Base-by-base conservation (phyloP, 92 coral and sea anemone genomes). In the Heteractis magnifica region DNA sequence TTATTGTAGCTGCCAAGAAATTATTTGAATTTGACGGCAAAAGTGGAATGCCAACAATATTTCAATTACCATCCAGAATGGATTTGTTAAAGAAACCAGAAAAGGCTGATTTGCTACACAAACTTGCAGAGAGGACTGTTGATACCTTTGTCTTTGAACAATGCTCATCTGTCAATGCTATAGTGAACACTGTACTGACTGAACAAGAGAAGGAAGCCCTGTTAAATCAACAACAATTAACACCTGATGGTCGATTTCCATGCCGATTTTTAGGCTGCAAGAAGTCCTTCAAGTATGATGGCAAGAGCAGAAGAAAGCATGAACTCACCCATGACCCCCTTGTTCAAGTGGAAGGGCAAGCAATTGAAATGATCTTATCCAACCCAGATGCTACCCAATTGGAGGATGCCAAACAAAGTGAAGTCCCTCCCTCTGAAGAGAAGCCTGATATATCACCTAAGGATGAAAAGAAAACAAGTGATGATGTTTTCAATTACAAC, bases 231-330 rank as follows among this genome's bases (percentile, higher is more conserved):
- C 94, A 91, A 58, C 51, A 86, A 49, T 75, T 91, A 6, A 91
- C 90, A 68, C 79, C 86, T 0, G 86, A 82, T 0, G 94, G 92
- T 10, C 74, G 90, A 72, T 91, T 91, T 76, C 94, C 94, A 20
- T 91, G 92, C 70, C 18, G 88, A 41, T 88, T 88, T 76, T 89
- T 83, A 4, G 95, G 93, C 0, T 92, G 95, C 49, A 65, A 64
- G 15, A 81, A 34, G 0, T 80, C 91, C 1, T 92, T 92, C 50
- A 92, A 90, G 58, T 90, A 90, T 59, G 20, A 82, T 83, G 91
- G 95, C 16, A 89, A 81, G 52, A 87, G 87, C 74, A 26, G 91
- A 44, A 86, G 91, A 64, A 92, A 68, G 21, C 93, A 89, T 89
- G 95, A 92, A 81, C 86, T 84, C 2, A 15, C 58, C 6, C 95